Base-by-base conservation (phyloP, 2,888 invertebrate genomes). In the Cephus nigrinus region DNA sequence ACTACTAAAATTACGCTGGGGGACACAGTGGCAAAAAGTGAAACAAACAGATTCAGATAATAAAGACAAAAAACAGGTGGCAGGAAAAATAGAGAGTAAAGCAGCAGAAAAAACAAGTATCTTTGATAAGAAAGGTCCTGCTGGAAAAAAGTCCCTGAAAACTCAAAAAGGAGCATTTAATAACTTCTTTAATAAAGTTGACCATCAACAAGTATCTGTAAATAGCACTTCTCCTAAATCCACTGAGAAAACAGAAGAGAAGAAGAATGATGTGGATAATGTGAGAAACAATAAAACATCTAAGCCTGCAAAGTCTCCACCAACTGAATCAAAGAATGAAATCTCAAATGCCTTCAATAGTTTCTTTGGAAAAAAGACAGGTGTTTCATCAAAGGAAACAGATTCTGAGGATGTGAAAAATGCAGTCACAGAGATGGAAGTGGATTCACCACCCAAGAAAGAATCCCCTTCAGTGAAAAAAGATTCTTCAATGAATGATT, bases 141-240 rank as follows among this genome's bases (percentile, higher is more conserved):
- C 68, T 4, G 34, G 78, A 9, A 89, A 89, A 72, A 87, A 88
- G 77, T 84, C 86, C 11, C 75, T 84, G 12, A 86, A 86, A 69
- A 83, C 86, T 3, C 84, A 82, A 4, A 81, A 86, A 78, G 78
- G 84, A 74, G 90, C 88, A 11, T 88, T 89, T 12, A 84, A 84
- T 34, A 87, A 86, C 81, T 82, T 91, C 11, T 91, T 90, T 81
- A 86, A 84, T 15, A 90, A 88, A 81, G 78, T 76, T 23, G 68
- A 73, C 68, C 33, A 77, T 31, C 74, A 55, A 55, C 40, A 23
- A 55, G 23, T 15, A 55, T 55, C 40, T 55, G 15, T 23, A 55
- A 55, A 55, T 23, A 15, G 40, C 40, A 55, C 40, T 55, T 55
- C 5, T 40, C 15, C 40, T 55, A 55, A 55, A 55, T 23, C 9